These are phyloP conservation scores for Halichondria panicea DNA, from an alignment of 37 sponge, comb jelly and placozoan genomes.

Conservation along the genomic window DNA sequence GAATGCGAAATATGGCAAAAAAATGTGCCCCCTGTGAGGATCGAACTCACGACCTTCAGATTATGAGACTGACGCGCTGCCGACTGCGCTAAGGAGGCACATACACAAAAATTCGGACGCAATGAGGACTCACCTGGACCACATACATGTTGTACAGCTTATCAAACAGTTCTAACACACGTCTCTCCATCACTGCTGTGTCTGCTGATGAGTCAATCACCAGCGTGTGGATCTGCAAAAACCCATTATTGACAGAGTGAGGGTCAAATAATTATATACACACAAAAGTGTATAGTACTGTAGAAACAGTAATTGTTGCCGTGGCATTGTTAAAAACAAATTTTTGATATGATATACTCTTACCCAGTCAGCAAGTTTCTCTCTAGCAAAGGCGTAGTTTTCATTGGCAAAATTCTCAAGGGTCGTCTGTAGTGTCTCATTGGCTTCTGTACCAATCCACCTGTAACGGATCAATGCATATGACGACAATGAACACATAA, in stretches of 20 bases:
- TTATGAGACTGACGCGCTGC: too few relatives aligned
- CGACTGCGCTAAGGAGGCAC: too few relatives aligned
- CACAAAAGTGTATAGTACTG: too few relatives aligned
- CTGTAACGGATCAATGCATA: too few relatives aligned
- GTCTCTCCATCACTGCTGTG: slow-evolving; percentile 15
- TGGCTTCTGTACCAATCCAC: not conserved
- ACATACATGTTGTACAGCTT: slow-evolving; percentile 41
- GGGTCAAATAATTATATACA: not conserved
- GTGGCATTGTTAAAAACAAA: not conserved
- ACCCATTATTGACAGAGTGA: not conserved
- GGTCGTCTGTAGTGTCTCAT: not conserved
- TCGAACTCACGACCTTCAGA: too few relatives aligned
- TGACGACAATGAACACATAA: too few relatives aligned
- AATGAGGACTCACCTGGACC: slow-evolving; percentile 5
- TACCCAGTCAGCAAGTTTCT: slow-evolving; percentile 61
- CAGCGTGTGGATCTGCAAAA: slow-evolving; percentile 16
- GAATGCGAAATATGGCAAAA: too few relatives aligned
- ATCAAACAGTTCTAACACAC: slow-evolving; percentile 33
- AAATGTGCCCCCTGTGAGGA: too few relatives aligned
- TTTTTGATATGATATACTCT: not conserved
- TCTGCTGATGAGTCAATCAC: slow-evolving; percentile 1
- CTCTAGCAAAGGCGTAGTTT: slow-evolving; percentile 55
- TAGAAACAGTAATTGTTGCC: not conserved
- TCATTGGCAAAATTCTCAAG: slow-evolving; percentile 42
- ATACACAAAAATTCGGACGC: too few relatives aligned